Evolutionary conservation across 2,797 vertebrate genomes (phyloP), one percentile per base, ranked within the genome.

Genomic region (Peromyscus attwateri): DNA sequence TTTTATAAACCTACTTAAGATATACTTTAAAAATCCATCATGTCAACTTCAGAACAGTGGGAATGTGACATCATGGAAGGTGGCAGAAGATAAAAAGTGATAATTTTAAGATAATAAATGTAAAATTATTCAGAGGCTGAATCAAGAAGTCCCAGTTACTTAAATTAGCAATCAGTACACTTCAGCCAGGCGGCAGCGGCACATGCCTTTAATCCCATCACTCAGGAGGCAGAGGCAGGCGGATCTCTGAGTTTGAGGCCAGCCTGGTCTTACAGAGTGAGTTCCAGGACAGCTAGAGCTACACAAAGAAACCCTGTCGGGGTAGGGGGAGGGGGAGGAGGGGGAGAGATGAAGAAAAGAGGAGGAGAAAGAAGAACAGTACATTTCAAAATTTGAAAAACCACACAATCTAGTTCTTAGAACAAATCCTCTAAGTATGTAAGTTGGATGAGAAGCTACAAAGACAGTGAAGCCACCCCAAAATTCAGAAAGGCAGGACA

Each of bases 91-190:
- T 34, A 77, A 62, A 52, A 52, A 82, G 55, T 31, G 46, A 76
- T 93, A 87, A 93, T 70, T 92, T 76, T 62, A 82, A 93, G 75
- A 87, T 95, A 93, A 95, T 87, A 81, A 76, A 64, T 73, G 81
- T 81, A 81, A 96, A 88, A 77, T 55, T 88, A 88, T 88, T 95
- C 82, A 83, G 70, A 90, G 66, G 68, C 25, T 12, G 31, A 92
- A 82, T 82, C 40, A 27, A 90, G 76, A 94, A 88, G 25, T 79
- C 19, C 85, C 43, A 68, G 75, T 29, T 79, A 79, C 55, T 93
- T 46, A 79, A 94, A 25, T 52, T 91, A 71, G 34, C 89, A 92
- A 92, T 91, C 73, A 68, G 49, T n/a, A 70, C 16, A 93, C 91
- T 94, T 27, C 0, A 75, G 21, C 11, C 10, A 37, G 70, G n/a